A percentile compares a stretch with the other conserved stretches of the same genome.
These are phyloP conservation scores for Chaetura pelagica DNA, from an alignment of 2,113 vertebrate species.

Conservation along the genomic window DNA sequence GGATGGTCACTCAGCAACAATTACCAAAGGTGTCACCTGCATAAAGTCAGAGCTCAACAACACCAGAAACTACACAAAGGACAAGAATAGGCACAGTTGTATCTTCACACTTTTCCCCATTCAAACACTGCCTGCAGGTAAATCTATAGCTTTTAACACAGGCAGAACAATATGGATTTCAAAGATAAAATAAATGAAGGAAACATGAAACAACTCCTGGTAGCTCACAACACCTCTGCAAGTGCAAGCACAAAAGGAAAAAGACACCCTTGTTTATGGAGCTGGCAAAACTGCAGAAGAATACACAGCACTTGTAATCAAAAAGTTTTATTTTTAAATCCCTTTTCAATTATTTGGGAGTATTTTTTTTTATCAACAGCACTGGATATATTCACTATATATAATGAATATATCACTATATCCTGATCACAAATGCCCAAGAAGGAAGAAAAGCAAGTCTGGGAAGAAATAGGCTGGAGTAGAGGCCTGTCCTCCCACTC, in stretches of 20 bases:
- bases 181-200: neutral
- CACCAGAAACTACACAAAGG: neutral
- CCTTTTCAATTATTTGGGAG: neutral
- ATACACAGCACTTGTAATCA: neutral
- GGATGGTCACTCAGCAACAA: too few species aligned
- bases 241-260: neutral
- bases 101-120: neutral
- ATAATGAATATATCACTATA: neutral
- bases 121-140: neutral
- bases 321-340: neutral
- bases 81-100: neutral
- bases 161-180: neutral
- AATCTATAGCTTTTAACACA: neutral
- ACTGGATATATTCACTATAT: neutral
- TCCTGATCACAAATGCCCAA: neutral
- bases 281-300: neutral
- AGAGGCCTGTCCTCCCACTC: too few species aligned
- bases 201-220: neutral
- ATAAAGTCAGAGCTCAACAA: neutral
- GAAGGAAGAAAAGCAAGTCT: neutral
- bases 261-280: neutral
- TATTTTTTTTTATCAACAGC: neutral
- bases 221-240: neutral
- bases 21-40: neutral
- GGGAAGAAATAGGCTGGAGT: neutral